Base-by-base conservation (phyloP, 2,113 vertebrate genomes). In the Lucifuga dentata region DNA sequence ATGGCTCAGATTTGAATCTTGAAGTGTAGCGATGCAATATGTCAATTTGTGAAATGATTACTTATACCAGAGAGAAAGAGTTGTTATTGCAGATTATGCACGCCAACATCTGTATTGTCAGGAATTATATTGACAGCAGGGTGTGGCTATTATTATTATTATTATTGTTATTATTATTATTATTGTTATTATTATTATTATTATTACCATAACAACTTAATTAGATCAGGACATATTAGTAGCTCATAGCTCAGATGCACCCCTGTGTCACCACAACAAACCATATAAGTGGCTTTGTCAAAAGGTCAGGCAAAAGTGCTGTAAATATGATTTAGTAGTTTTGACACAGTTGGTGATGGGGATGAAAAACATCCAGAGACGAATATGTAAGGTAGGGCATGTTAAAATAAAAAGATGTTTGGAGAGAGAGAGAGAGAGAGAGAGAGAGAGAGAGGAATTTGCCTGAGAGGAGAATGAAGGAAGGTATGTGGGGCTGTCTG, bases 401-500 rank as follows among this genome's bases (percentile, higher is more conserved):
- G 61, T 11, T 10, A 17, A 57, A 11, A 35, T 9, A 7, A 40
- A 16, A 17, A 73, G 50, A 52, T 57, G 60, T 51, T 67, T n/a
- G n/a, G 61, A 46, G 20, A 71, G 67, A 73, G 20, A 57, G 35
- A 57, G 51, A 70, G 44, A 62, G 57, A 72, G 58, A 76, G 32
- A 83, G 32, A 63, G 43, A 19, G 17, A 36, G 21, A 33, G 83
- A 88, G 73, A 90, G 93, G 93, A 94, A 94, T 95, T 94, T 93
- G 90, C 94, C 95, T 92, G 85, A 92, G 89, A 95, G 93, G 90
- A 91, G 84, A 92, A 92, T 83, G 83, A 55, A 81, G 88, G 66
- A 61, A 89, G 76, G 85, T 89, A 83, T 88, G 80, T 76, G 36
- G 78, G 66, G 53, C 63, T 86, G 80, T 56, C 85, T 86, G 85